Conservation (phyloP, 2,888 invertebrate genomes). For the Timandra comae region DNA sequence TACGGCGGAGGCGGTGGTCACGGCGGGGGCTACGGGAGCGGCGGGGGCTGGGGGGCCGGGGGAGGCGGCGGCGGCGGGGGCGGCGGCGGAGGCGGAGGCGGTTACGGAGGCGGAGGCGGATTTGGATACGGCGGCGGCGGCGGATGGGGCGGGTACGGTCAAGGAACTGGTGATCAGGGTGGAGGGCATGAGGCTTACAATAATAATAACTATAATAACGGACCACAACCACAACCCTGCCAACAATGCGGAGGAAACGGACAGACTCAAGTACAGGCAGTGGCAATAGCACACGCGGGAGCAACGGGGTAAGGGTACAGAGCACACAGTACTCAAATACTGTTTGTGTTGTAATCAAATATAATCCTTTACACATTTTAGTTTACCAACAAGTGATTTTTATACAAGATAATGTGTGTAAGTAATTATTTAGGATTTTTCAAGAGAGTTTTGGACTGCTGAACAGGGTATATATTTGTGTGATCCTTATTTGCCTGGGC, state of each 20-base stretch:
- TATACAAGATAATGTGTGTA: too few species aligned
- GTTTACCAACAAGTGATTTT: too few species aligned
- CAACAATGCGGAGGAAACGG: too few species aligned
- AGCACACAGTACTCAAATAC: neutral
- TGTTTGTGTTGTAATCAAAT: too few species aligned
- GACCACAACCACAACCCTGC: too few species aligned
- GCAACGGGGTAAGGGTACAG: constrained; percentile 1
- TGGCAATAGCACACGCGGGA: constrained; percentile 2
- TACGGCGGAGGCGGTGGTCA: constrained; percentile 23
- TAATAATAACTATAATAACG: too few species aligned
- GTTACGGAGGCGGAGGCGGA: constrained; percentile 17
- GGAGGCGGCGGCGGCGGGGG: constrained; percentile 19
- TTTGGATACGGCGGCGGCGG: constrained; percentile 11
- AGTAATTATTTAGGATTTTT: too few species aligned
- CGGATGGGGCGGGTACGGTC: constrained; percentile 13
- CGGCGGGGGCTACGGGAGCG: constrained; percentile 19
- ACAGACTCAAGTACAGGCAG: too few species aligned
- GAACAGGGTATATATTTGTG: too few species aligned
- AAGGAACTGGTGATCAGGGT: constrained; percentile 22
- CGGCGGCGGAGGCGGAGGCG: constrained; percentile 12
- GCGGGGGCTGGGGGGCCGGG: constrained; percentile 16
- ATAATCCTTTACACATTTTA: too few species aligned
- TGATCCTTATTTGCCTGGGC: too few species aligned
- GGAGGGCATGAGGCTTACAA: constrained; percentile 19
- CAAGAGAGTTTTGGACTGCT: too few species aligned